Evolutionary conservation across 1,140 invertebrate species (phyloP), one percentile per base, ranked within the genome.

Genomic region (Paralvinella palmiformis): DNA sequence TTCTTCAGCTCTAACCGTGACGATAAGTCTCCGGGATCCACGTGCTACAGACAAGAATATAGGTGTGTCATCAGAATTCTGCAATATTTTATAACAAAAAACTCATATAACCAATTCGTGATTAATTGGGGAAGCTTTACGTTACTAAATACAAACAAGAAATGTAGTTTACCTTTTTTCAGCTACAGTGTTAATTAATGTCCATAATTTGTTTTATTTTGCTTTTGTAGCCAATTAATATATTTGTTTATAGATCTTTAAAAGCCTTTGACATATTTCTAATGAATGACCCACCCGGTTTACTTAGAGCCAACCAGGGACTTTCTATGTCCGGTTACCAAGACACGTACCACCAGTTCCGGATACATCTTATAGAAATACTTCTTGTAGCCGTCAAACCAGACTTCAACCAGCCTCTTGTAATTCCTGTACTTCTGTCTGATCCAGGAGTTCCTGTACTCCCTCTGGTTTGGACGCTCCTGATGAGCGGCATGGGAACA

Each of bases 401-500:
- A 57, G 6, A 57, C 55, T 32, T 32, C 27, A 20, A 32, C 55
- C 20, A 57, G 33, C 27, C 55, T 24, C 29, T 57, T 57, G 55
- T 57, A 57, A 17, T 57, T 57, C 27, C 55, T 27, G 55, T 57
- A 32, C 6, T 31, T 57, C 24, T 20, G 27, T 15, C 20, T 27
- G n/a, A 31, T 32, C 55, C 55, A 62, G 13, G 27, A n/a, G 6
- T 62, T 29, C 2, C 60, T 24, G 36, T 62, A 62, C 6, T 7
- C n/a, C 32, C 60, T 37, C 24, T 44, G 48, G 45, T 62, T 31
- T 1, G 20, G 27, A 17, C 35, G 27, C 48, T 62, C 60, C 20
- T 50, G 60, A 35, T 62, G 60, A 31, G 60, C 60, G 1, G 32
- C 60, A n/a, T 45, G 20, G 6, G 60, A 62, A 22, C 60, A 62